Evolutionary conservation across 2,888 invertebrate species (phyloP), one percentile per base, ranked within the genome.

Genomic region (Arge pagana): DNA sequence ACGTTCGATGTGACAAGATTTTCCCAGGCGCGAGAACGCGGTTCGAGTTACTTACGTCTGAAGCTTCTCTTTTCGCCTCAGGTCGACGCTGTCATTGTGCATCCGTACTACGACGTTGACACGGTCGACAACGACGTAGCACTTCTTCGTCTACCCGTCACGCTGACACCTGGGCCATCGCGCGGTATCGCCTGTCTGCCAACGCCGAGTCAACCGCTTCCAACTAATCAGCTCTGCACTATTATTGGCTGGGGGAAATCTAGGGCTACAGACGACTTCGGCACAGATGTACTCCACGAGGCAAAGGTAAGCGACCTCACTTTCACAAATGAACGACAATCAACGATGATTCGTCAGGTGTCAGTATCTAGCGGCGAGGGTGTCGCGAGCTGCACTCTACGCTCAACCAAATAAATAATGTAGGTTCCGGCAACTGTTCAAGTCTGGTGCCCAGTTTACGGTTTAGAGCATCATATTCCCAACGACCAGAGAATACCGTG

Each of bases 231-330:
- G 75, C 80, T 85, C 23, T 96, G 95, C 71, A 87, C 89, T 1
- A 93, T 95, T 56, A 85, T 95, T 54, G 96, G 96, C 1, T 96
- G 96, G 96, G 96, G 96, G 13, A 94, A 95, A 78, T 82, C 87
- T 49, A 81, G 85, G 35, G 82, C 87, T 43, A 85, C 85, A 0
- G 90, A 93, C 66, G 82, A 86, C 5, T 87, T 86, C 62, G 96
- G 96, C 10, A 89, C 93, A 0, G 85, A 88, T 63, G 81, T 90
- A 8, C 80, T 96, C 16, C 92, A 93, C 63, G 93, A 96, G 78
- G 94, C 94, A 13, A 86, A 88, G 78, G 90, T 88, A 75, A 55
- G 66, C 60, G 56, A 40, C 21, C 11, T n/a, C n/a, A n/a, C n/a
- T n/a, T n/a, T n/a, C n/a, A n/a, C n/a, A n/a, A n/a, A n/a, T n/a